Base-by-base conservation (phyloP, 2,888 invertebrate species). In the Drosophila stalkeri region DNA sequence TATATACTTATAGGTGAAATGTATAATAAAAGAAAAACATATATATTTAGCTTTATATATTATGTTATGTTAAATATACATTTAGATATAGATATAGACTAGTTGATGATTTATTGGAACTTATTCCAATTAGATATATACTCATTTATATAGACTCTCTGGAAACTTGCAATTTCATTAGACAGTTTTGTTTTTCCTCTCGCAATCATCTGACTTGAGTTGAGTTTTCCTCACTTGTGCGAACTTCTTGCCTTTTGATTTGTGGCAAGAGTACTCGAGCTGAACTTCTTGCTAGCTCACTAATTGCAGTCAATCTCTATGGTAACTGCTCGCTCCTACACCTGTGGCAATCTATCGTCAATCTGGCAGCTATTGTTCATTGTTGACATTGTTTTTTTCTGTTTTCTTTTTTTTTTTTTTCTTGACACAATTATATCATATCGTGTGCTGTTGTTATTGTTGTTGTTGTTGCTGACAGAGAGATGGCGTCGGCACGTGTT, bases 351-450 rank as follows among this genome's bases (percentile, higher is more conserved):
- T 72, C 51, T 51, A 51, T 41, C 31, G 65, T 46, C 60, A 71
- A 65, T 68, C 56, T 67, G 68, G 70, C 64, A 46, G 62, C 79
- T 73, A 88, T 75, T 75, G 67, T 77, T 66, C 71, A 82, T 88
- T 84, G 83, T 84, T 84, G 80, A 84, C 86, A 88, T 88, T 84
- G 83, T 86, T 86, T 82, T 27, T 27, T 27, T 27, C 27, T 27
- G 7, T 27, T 27, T 27, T 27, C 27, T 27, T 5, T 27, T 27
- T 27, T 75, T 68, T 65, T 70, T 51, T 74, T 70, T 73, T 68
- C 86, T 72, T 86, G 80, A 86, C 81, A 89, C 86, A 84, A 89
- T 84, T 89, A 89, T 86, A 82, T 71, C 83, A 83, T 75, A 88
- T 27, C 77, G 72, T 39, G 6, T 33, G 44, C 31, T 70, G 18